Percentiles rank a stretch among this genome's conserved stretches.
Evolutionary conservation across 2,888 invertebrate genomes (phyloP).

Genomic region (Julus scandinavius): DNA sequence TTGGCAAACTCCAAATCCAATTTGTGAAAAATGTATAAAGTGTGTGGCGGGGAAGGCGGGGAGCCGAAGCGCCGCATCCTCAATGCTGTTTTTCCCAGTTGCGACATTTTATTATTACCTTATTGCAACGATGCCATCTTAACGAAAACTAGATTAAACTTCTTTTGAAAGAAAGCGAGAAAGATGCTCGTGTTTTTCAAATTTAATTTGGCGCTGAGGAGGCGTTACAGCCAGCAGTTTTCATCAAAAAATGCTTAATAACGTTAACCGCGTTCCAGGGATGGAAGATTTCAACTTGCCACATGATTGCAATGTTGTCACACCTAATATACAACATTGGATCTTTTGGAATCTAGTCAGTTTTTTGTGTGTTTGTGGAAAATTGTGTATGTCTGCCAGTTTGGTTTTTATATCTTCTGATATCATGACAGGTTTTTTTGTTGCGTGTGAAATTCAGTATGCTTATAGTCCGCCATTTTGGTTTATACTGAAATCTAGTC

Average conservation of each 20-base stretch:
- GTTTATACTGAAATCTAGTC: too few species aligned
- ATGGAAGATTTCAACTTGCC: neutral
- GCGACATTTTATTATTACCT: slow-evolving; percentile 39
- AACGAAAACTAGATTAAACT: slow-evolving; percentile 17
- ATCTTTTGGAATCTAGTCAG: too few species aligned
- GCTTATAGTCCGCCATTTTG: too few species aligned
- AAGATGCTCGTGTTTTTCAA: slow-evolving; percentile 26
- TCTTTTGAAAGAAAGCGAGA: neutral
- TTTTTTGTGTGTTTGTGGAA: too few species aligned
- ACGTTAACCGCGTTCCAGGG: neutral
- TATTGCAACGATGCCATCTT: slow-evolving; percentile 31
- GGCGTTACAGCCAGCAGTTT: neutral
- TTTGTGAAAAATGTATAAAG: neutral
- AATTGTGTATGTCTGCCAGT: too few species aligned
- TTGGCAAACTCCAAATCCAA: slow-evolving; percentile 24
- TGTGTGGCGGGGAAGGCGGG: neutral
- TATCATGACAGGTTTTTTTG: too few species aligned
- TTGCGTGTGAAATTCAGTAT: too few species aligned
- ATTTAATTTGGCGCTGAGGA: slow-evolving; percentile 20
- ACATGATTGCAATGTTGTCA: neutral
- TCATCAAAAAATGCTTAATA: slow-evolving; percentile 42
- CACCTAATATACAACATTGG: neutral
- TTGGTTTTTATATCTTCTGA: too few species aligned
- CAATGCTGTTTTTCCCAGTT: neutral
- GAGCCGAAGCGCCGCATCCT: neutral